Conservation (phyloP, 2,888 invertebrate genomes). For the Euzophera pinguis region DNA sequence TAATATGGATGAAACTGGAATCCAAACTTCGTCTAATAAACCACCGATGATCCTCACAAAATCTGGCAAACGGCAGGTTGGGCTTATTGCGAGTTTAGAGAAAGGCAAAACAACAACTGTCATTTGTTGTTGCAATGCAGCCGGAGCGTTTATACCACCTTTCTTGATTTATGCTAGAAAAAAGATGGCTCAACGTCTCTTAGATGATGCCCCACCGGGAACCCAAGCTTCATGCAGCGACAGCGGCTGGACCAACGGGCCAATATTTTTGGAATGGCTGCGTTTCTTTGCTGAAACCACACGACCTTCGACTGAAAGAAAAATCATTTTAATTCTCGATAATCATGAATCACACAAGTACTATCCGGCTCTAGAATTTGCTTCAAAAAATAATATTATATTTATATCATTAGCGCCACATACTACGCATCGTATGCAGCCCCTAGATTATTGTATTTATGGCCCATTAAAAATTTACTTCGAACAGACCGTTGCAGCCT, state of each 20-base stretch:
- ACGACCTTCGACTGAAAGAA: neutral
- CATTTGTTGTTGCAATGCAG: conserved; percentile 27
- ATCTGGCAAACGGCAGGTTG: conserved; percentile 31
- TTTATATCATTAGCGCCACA: neutral
- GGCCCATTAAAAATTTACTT: conserved; percentile 1
- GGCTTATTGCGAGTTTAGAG: conserved; percentile 26
- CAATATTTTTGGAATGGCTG: conserved; percentile 24
- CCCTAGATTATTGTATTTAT: neutral
- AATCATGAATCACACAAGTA: neutral
- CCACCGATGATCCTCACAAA: conserved; percentile 18
- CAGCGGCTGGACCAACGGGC: conserved; percentile 25
- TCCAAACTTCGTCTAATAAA: conserved; percentile 20
- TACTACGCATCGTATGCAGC: neutral
- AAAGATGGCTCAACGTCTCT: conserved; percentile 27
- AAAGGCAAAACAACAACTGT: conserved; percentile 26
- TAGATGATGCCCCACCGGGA: conserved; percentile 28
- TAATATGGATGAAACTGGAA: conserved; percentile 23
- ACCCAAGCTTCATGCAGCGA: conserved; percentile 20
- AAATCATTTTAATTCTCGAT: neutral
- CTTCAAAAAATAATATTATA: neutral
- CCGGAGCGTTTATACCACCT: conserved; percentile 33
- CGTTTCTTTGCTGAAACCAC: neutral
- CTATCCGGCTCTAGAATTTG: neutral
- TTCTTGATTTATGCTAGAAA: conserved; percentile 37
- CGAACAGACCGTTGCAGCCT: neutral